These are phyloP conservation scores for Saguinus midas DNA, from an alignment of 2,113 vertebrate species.

Conservation along the genomic window DNA sequence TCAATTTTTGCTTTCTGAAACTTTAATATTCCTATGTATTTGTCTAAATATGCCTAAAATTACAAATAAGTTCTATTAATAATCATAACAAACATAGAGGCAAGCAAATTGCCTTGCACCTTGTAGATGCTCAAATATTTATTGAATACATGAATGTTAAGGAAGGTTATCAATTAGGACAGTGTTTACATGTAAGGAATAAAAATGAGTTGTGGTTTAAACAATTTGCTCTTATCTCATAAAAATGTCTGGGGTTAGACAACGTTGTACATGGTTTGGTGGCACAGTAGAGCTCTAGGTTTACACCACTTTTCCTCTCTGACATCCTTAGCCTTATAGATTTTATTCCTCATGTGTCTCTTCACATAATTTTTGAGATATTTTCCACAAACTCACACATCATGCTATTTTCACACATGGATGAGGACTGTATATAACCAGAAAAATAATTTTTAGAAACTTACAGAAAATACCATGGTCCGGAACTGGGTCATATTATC, in stretches of 20 bases:
- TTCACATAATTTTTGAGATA: background rate
- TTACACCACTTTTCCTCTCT: background rate
- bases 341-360: background rate
- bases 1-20: background rate
- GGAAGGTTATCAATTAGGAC: background rate
- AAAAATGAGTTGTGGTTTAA: slow-evolving; percentile 2
- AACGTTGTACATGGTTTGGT: background rate
- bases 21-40: background rate
- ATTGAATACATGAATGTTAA: slow-evolving; percentile 42
- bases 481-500: background rate
- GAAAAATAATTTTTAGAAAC: background rate
- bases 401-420: background rate
- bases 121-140: slow-evolving; percentile 31
- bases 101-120: background rate
- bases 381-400: background rate
- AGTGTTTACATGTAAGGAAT: background rate
- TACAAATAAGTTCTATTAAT: background rate
- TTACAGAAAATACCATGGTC: background rate
- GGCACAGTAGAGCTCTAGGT: background rate
- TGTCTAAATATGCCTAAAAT: background rate
- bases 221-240: background rate
- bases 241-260: background rate
- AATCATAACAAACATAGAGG: background rate
- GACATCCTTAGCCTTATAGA: background rate
- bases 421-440: background rate